These are phyloP conservation scores for Galbula dea DNA, from an alignment of 2,113 vertebrate genomes.

Conservation along the genomic window DNA sequence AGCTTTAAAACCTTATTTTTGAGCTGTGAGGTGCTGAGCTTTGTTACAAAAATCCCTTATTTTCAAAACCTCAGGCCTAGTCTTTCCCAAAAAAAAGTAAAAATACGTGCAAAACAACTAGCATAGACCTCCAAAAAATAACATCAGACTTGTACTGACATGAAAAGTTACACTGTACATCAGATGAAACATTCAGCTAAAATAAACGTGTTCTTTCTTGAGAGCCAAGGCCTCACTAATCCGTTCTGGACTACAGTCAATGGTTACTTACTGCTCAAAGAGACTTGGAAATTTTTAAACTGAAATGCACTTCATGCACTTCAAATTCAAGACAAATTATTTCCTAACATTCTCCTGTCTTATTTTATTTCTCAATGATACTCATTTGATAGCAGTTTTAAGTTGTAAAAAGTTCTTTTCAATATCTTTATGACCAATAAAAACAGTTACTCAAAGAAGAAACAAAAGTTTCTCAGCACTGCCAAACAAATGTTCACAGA, in stretches of 20 bases:
- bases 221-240: background rate
- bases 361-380: background rate
- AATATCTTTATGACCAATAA: background rate
- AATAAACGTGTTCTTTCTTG: background rate
- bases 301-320: background rate
- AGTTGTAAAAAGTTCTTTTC: background rate
- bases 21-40: background rate
- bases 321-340: background rate
- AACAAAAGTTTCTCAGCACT: background rate
- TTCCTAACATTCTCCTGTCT: background rate
- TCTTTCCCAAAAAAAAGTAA: background rate
- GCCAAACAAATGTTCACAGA: background rate
- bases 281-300: background rate
- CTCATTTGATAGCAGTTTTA: background rate
- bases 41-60: background rate
- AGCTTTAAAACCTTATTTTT: constrained; percentile 10
- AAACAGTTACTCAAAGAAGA: background rate
- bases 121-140: background rate
- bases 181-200: background rate
- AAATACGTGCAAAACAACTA: background rate
- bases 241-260: background rate
- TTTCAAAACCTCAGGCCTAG: background rate
- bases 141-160: background rate
- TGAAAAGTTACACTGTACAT: background rate
- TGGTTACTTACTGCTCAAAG: background rate